Base-by-base conservation (phyloP, 2,113 vertebrate species). In the Cynopterus brachyotis region DNA sequence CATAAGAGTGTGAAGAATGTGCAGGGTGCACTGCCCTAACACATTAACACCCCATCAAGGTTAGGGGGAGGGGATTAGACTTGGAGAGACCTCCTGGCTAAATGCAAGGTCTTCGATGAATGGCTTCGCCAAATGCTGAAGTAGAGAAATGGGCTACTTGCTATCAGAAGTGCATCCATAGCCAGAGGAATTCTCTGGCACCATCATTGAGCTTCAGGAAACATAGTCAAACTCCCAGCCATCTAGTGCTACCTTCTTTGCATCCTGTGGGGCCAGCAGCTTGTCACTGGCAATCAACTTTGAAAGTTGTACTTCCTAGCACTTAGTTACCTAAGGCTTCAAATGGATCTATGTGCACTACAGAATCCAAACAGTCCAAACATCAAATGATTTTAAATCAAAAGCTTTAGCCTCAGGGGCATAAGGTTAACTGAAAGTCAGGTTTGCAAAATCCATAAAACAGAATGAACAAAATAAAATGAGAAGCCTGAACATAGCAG, bases 401-500 rank as follows among this genome's bases (percentile, higher is more conserved):
- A 64, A 97, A 91, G 73, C 82, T 94, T 89, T 89, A 67, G 57
- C 89, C 90, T 91, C 75, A 13, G 53, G 70, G 60, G 32, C 84
- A 81, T 67, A 67, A 94, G 87, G 82, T 97, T 92, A 96, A 92
- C 89, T 70, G 70, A 81, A 95, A 96, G 89, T 96, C 92, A 88
- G 92, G 53, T 69, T 81, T 88, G 60, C 50, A 67, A 92, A 94
- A 90, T 94, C 70, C 84, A 78, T 94, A 88, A 97, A 97, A 89
- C 66, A 78, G 89, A 91, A 94, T 55, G 82, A 95, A 88, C 92
- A 67, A 80, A 92, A 96, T 81, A 90, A 94, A 95, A 89, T 78
- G 62, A 88, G 87, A 94, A 62, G 17, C 2, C 15, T 50, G 81
- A 57, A 17, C 9, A 53, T 11, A 86, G 89, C 85, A 75, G 82